phyloP scores from a whole-genome alignment of 2,888 invertebrate species.

The Tachina fera region DNA sequence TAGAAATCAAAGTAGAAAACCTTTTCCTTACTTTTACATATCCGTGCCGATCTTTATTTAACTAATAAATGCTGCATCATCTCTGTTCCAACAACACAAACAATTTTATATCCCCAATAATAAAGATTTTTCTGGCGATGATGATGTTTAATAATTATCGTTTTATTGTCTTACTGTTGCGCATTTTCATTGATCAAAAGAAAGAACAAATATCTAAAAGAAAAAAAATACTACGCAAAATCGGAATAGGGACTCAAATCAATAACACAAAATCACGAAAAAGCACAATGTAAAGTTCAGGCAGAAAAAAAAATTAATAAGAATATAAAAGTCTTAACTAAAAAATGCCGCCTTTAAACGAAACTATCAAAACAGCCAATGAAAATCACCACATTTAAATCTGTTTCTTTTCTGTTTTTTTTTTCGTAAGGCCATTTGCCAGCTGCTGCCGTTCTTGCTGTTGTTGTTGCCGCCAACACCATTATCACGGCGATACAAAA shows the following conservation, averaged over 20 bases:
- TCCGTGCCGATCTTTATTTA: not conserved
- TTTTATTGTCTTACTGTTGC: conserved; percentile 26
- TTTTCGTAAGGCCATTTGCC: conserved; percentile 64
- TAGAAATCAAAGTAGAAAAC: not conserved
- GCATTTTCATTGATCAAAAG: conserved; percentile 55
- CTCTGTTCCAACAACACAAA: conserved; percentile 8
- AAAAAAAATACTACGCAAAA: conserved; percentile 34
- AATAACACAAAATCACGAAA: conserved; percentile 53
- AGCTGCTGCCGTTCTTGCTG: conserved; percentile 68
- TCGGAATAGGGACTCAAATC: conserved; percentile 49
- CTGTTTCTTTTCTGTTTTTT: conserved; percentile 59
- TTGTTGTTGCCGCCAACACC: conserved; percentile 71
- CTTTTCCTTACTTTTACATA: not conserved
- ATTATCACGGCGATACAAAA: conserved; percentile 66
- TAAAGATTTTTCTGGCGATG: conserved; percentile 39
- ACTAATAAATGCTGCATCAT: conserved; percentile 10
- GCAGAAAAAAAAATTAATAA: conserved; percentile 12
- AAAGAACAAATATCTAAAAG: not conserved
- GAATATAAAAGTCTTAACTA: conserved; percentile 38
- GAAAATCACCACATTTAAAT: conserved; percentile 70
- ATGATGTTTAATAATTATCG: conserved; percentile 52
- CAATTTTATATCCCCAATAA: conserved; percentile 35
- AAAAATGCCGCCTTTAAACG: conserved; percentile 68
- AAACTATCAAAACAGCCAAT: conserved; percentile 71
- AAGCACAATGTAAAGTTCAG: conserved; percentile 44